Base-by-base conservation (phyloP, 2,797 vertebrate genomes). In the Melanotaenia boesemani region DNA sequence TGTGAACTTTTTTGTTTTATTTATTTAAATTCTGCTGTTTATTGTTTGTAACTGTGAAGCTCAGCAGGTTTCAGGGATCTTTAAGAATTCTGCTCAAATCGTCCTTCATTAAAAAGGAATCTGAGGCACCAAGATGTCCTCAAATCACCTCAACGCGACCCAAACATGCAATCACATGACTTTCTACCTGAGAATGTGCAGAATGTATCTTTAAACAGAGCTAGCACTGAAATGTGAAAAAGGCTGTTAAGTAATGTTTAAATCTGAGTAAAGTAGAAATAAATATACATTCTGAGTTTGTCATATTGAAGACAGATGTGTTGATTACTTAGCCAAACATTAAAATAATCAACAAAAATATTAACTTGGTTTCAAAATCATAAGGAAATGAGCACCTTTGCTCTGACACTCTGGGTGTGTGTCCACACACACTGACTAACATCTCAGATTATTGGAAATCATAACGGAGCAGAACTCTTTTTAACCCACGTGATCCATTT, bases 41-140 rank as follows among this genome's bases (percentile, higher is more conserved):
- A 7, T 73, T 55, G 6, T 30, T 56, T 56, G 26, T 63, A 48
- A 46, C 46, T 48, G 36, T 24, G 6, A 62, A 76, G 66, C 52
- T 56, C 32, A 5, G 68, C 76, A 70, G 63, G 69, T 72, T 37
- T 55, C 12, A 24, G 2, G 22, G 15, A 54, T 39, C 13, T 13
- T 52, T 13, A 11, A 16, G 26, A 41, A n/a, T 36, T 37, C 1
- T 70, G 32, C 12, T 12, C 34, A 54, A 26, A 41, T 20, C 12
- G 1, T 18, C 44, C 46, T 2, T n/a, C 71, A 34, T 24, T 5
- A 56, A 56, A 56, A 28, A 3, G 6, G 4, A n/a, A 30, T 30
- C 26, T 5, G 50, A 24, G 46, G 18, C 18, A 20, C 20, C 4
- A 41, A 15, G 39, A 34, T 41, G 13, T 4, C 12, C 20, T 44